These are phyloP conservation scores for Odiellus spinosus DNA, from an alignment of 2,888 invertebrate species.

Conservation along the genomic window DNA sequence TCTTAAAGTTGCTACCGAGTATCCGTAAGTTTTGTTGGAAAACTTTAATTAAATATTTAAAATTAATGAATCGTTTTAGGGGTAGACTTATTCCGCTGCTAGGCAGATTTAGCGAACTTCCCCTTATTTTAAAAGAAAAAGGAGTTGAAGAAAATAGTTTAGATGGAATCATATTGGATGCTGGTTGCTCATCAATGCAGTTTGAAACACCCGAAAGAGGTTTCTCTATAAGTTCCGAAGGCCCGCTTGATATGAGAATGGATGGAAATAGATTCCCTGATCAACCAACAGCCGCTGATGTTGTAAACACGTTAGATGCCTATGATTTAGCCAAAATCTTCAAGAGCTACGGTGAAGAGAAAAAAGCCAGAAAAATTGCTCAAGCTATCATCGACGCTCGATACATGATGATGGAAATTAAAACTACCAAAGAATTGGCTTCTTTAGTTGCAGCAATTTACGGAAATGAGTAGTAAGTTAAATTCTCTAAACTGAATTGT, in stretches of 20 bases:
- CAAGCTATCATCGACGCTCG: constrained; percentile 70
- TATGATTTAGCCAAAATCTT: constrained; percentile 61
- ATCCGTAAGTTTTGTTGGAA: constrained; percentile 34
- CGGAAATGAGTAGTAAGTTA: background rate
- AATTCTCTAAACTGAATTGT: too few species aligned
- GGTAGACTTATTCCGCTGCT: constrained; percentile 57
- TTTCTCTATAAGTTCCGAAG: constrained; percentile 67
- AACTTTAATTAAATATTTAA: constrained; percentile 1
- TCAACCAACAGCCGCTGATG: constrained; percentile 68
- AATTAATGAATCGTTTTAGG: constrained; percentile 12
- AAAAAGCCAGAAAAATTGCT: constrained; percentile 66
- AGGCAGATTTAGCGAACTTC: constrained; percentile 76
- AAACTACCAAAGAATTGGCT: constrained; percentile 66
- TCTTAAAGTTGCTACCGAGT: constrained; percentile 43
- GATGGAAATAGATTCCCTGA: constrained; percentile 48
- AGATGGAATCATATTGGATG: constrained; percentile 79
- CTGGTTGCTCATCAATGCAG: constrained; percentile 92
- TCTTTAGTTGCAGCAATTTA: constrained; percentile 48
- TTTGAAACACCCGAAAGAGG: constrained; percentile 65
- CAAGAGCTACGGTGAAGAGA: constrained; percentile 85
- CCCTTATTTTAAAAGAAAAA: constrained; percentile 42
- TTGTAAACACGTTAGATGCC: constrained; percentile 62
- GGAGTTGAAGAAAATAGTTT: constrained; percentile 44
- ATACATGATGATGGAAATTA: constrained; percentile 52
- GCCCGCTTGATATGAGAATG: constrained; percentile 92